Evolutionary conservation across 2,797 vertebrate species (phyloP).

Genomic region (Acanthurus lineatus): DNA sequence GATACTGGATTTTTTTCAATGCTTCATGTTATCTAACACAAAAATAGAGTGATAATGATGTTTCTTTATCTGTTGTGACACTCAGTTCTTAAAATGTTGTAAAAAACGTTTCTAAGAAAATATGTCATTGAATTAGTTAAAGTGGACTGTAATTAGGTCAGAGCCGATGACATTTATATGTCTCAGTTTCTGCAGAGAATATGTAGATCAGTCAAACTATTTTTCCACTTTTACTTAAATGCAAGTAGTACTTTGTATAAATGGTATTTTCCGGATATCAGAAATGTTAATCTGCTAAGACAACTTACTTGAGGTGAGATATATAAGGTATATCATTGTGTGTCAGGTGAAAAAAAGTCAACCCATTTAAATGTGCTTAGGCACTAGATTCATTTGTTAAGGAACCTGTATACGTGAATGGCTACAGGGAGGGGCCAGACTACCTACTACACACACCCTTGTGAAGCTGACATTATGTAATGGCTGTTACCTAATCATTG

Average conservation of each 20-base stretch:
- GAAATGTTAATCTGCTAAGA: no score
- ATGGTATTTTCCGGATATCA: not conserved
- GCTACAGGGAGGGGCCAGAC: conserved; percentile 42
- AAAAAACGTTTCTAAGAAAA: not conserved
- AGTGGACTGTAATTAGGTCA: not conserved
- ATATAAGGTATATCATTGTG: no score
- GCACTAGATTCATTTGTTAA: not conserved
- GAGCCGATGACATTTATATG: not conserved
- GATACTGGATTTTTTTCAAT: not conserved
- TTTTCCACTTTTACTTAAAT: no score
- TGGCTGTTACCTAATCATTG: conserved; percentile 79
- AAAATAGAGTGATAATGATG: not conserved
- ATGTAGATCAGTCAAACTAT: no score
- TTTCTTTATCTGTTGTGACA: not conserved
- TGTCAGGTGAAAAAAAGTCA: not conserved
- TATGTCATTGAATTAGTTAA: no score
- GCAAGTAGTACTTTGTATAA: not conserved
- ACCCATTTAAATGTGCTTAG: not conserved
- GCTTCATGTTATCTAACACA: not conserved
- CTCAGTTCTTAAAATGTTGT: not conserved
- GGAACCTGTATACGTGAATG: conserved; percentile 30
- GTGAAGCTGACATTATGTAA: conserved; percentile 82
- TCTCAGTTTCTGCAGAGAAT: not conserved
- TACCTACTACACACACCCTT: conserved; percentile 66
- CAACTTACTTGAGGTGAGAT: no score